A percentile compares a stretch with the other conserved stretches of the same genome.
phyloP scores from a whole-genome alignment of 2,113 vertebrate genomes.

The Cavia porcellus region DNA sequence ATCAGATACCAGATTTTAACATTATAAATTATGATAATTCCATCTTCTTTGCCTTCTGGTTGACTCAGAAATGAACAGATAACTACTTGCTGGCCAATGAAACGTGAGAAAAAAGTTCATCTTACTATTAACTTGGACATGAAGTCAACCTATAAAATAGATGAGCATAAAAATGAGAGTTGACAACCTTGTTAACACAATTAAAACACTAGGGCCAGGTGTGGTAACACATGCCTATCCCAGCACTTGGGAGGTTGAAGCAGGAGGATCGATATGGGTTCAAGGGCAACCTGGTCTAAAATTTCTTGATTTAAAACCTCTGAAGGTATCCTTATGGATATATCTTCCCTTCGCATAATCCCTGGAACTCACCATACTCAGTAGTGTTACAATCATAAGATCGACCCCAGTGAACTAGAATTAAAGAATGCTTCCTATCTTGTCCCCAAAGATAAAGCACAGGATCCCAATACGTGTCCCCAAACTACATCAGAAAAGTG shows the following conservation, averaged over 20 bases:
- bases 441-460: background rate
- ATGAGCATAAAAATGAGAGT: background rate
- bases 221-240: background rate
- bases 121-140: background rate
- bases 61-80: background rate
- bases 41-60: background rate
- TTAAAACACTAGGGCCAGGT: background rate
- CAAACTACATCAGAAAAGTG: background rate
- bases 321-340: background rate
- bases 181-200: constrained; percentile 12
- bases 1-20: background rate
- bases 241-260: background rate
- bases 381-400: background rate
- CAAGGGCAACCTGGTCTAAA: background rate
- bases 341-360: background rate
- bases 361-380: background rate
- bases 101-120: background rate
- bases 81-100: background rate
- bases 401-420: background rate
- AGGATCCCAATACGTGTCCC: background rate
- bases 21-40: background rate
- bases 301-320: background rate
- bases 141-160: background rate
- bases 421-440: background rate
- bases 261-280: background rate